A percentile compares a stretch with the other conserved stretches of the same genome.
These are phyloP conservation scores for Rhamnusium bicolor DNA, from an alignment of 2,888 invertebrate genomes.

Conservation along the genomic window DNA sequence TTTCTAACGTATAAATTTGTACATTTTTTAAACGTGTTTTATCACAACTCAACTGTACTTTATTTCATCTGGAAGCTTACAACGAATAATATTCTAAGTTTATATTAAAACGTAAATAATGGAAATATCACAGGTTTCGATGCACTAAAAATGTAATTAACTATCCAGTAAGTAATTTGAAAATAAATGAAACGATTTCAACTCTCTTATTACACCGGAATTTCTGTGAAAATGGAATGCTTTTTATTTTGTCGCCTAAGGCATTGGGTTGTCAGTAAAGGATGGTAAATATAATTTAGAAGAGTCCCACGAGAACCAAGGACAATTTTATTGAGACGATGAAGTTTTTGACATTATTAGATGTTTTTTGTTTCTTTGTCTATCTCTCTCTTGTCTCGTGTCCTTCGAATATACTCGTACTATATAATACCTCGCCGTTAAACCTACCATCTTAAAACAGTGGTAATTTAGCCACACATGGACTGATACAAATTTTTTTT, in stretches of 20 bases:
- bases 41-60: too few relatives aligned
- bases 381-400: too few relatives aligned
- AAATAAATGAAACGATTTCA: neutral
- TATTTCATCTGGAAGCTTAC: too few relatives aligned
- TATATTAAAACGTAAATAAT: neutral
- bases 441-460: neutral
- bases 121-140: neutral
- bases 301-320: constrained; percentile 8
- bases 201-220: constrained; percentile 2
- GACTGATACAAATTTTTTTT: too few relatives aligned
- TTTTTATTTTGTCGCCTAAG: constrained; percentile 14
- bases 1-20: too few relatives aligned
- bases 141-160: neutral
- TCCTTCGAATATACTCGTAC: too few relatives aligned
- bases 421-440: neutral
- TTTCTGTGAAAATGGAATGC: constrained; percentile 13
- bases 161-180: neutral
- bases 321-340: constrained; percentile 23
- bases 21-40: too few relatives aligned
- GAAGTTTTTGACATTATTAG: constrained; percentile 17
- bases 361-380: constrained; percentile 9
- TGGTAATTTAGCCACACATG: too few relatives aligned
- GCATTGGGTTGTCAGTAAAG: constrained; percentile 18
- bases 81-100: too few relatives aligned
- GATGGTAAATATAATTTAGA: constrained; percentile 29